Conservation (phyloP, 2,113 vertebrate genomes). For the Elanoides forficatus region DNA sequence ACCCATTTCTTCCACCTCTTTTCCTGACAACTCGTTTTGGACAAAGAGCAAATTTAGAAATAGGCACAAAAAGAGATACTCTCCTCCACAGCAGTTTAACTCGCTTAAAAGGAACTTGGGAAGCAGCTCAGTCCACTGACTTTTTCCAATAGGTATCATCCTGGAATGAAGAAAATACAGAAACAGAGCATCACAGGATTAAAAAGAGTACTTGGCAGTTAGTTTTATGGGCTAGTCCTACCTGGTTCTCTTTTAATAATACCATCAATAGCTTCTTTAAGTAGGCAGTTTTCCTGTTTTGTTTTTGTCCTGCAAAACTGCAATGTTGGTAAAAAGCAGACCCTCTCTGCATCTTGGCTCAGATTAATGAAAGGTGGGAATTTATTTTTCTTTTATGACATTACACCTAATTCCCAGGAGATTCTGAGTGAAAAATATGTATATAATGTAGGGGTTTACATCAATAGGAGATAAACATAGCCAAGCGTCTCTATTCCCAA, state of each 20-base stretch:
- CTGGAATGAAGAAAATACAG: not conserved
- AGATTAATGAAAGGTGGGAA: not conserved
- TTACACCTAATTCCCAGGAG: not conserved
- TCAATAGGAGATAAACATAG: not conserved
- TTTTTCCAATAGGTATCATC: not conserved
- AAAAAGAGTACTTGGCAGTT: not conserved
- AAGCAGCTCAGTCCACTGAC: not conserved
- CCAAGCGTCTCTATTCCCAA: not conserved
- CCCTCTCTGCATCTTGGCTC: not conserved
- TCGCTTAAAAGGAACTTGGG: not conserved
- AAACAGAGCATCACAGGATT: not conserved
- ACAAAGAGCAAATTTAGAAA: not conserved
- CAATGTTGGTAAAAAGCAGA: not conserved
- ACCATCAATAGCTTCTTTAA: not conserved
- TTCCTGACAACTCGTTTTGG: not conserved
- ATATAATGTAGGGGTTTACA: not conserved
- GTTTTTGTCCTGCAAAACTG: not conserved
- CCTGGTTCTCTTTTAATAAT: not conserved
- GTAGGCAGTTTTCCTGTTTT: not conserved
- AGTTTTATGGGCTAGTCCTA: not conserved
- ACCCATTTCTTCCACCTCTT: not conserved
- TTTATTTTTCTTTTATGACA: not conserved
- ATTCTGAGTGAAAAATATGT: not conserved
- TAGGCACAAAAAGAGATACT: not conserved
- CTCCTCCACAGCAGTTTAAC: not conserved